Conservation (phyloP, 2,797 vertebrate species). For the Hypotaenidia okinawae region DNA sequence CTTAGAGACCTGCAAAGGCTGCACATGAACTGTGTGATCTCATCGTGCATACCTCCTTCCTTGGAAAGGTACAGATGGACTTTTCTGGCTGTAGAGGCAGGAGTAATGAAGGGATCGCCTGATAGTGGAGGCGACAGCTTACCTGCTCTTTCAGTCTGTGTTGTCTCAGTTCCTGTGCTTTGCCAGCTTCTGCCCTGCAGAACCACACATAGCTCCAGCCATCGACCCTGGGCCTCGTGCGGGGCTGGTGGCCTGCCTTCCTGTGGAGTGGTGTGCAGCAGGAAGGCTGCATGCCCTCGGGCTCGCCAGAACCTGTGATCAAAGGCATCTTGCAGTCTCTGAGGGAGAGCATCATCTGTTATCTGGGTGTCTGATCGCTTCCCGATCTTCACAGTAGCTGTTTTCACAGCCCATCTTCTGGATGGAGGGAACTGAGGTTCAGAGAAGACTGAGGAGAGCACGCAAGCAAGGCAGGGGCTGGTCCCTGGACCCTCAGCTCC, state of each 20-base stretch:
- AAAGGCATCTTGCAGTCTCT: background rate
- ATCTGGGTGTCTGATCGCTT: background rate
- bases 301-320: background rate
- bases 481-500: background rate
- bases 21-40: background rate
- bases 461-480: background rate
- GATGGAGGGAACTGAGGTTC: background rate
- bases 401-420: background rate
- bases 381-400: background rate
- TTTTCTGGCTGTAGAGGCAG: background rate
- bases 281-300: background rate
- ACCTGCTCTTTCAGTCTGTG: background rate
- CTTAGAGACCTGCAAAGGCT: background rate
- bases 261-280: background rate
- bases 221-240: fast-evolving
- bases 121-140: fast-evolving
- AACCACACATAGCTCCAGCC: fast-evolving
- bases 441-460: background rate
- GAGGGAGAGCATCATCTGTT: background rate
- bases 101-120: background rate
- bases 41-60: background rate
- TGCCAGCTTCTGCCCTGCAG: fast-evolving
- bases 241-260: background rate
- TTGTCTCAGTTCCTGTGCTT: background rate
- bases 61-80: background rate